phyloP scores from a whole-genome alignment of 2,888 invertebrate species.

The Caenorhabditis sinica region DNA sequence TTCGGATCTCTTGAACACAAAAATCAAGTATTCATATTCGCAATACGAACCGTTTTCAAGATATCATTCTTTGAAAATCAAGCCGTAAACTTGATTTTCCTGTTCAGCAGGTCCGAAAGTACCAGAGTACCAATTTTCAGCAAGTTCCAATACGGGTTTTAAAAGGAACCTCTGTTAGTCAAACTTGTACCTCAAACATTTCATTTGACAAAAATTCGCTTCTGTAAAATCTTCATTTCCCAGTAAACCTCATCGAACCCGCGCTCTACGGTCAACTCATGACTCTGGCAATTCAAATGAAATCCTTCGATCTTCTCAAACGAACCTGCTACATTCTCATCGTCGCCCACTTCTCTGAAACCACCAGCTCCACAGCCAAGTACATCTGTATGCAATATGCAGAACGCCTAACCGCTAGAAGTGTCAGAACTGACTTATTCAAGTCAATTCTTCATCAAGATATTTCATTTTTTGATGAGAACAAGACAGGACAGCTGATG shows the following conservation, averaged over 20 bases:
- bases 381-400: conserved; percentile 54
- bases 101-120: no score
- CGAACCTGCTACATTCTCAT: conserved; percentile 49
- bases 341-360: conserved; percentile 51
- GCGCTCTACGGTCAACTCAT: conserved; percentile 59
- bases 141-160: no score
- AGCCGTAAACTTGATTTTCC: no score
- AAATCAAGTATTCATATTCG: no score
- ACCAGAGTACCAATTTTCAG: no score
- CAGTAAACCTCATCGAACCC: conserved; percentile 63
- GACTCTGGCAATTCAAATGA: conserved; percentile 53
- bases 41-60: no score
- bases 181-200: no score
- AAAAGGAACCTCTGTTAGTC: no score
- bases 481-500: conserved; percentile 79
- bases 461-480: conserved; percentile 84
- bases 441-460: conserved; percentile 83
- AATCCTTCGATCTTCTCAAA: conserved; percentile 53
- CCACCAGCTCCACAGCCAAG: conserved; percentile 44
- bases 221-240: no score
- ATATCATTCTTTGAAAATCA: no score
- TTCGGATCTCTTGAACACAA: no score
- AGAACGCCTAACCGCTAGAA: conserved; percentile 63
- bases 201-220: no score
- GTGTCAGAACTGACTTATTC: conserved; percentile 83